A percentile compares a stretch with the other conserved stretches of the same genome.
Evolutionary conservation across 2,113 vertebrate genomes (phyloP).

Genomic region (Ibidorhyncha struthersii): DNA sequence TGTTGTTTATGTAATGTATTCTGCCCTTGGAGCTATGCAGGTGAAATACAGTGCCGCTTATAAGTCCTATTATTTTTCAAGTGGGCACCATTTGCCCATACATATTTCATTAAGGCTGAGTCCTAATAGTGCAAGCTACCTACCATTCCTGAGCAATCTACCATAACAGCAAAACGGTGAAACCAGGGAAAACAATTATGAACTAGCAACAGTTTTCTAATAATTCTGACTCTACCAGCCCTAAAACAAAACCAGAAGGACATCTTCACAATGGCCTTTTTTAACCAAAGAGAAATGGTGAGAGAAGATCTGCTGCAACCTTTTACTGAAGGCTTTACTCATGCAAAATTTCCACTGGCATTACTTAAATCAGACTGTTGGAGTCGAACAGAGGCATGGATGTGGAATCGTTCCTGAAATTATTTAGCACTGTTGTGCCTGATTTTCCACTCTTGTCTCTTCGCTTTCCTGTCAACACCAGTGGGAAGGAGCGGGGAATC

Average conservation of each 20-base stretch:
- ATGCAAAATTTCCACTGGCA: background rate
- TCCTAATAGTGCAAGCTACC: slow-evolving; percentile 53
- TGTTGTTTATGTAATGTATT: background rate
- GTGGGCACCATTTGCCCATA: background rate
- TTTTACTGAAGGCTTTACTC: background rate
- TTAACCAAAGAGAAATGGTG: background rate
- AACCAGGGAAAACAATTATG: background rate
- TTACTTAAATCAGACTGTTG: background rate
- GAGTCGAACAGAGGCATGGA: background rate
- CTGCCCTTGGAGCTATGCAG: background rate
- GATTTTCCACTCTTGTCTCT: background rate
- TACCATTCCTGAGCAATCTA: slow-evolving; percentile 40
- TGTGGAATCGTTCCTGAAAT: background rate
- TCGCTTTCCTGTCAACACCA: background rate
- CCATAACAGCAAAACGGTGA: background rate
- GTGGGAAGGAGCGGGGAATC: background rate
- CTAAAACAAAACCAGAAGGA: background rate
- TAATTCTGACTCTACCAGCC: background rate
- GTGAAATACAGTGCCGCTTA: background rate
- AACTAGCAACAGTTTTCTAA: background rate
- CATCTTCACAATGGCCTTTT: background rate
- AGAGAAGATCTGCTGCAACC: background rate
- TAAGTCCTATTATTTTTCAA: slow-evolving; percentile 19
- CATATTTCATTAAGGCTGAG: slow-evolving; percentile 54
- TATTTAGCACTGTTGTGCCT: background rate